Base-by-base conservation (phyloP, 1,140 invertebrate species). In the Rhizoglyphus robini region DNA sequence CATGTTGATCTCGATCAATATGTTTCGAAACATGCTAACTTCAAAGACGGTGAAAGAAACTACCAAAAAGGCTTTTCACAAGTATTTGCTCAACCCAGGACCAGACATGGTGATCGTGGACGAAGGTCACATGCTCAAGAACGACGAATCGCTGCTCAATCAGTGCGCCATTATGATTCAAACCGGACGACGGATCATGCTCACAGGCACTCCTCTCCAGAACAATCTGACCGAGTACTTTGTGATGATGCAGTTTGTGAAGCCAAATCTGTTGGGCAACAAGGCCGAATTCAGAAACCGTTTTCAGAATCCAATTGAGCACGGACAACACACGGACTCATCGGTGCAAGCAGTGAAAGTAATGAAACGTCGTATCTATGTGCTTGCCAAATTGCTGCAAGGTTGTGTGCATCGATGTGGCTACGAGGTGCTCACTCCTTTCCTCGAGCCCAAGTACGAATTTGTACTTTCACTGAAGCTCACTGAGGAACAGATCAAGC, bases 191-290 rank as follows among this genome's bases (percentile, higher is more conserved):
- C 80, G 92, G 57, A 83, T 96, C 23, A 90, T 96, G 1, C 77
- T 96, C 3, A 96, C 93, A 8, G 93, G 93, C n/a, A 96, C 95
- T 81, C 93, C 93, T 0, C 75, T 96, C 18, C 93, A 96, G 76
- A 96, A 96, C 75, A 96, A 96, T 78, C 76, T 96, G 1, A 75
- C 92, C 27, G 93, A 96, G 76, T 96, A 96, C 74, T 96, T 90
- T 89, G 80, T 89, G 72, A 94, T 94, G 90, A 90, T 95, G 2
- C 89, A 96, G 23, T 60, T 60, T 46, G 91, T 96, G 0, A 81
- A 92, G 49, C 93, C 93, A 0, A 94, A 93, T 78, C 79, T 80
- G 88, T 70, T 82, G 23, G 93, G 91, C 48, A 89, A 87, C 4
- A 90, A 93, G 74, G 90, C 88, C 0, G 91, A 95, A 74, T 96